Conservation (phyloP, 1,140 invertebrate genomes). For the Orchestia grillus region DNA sequence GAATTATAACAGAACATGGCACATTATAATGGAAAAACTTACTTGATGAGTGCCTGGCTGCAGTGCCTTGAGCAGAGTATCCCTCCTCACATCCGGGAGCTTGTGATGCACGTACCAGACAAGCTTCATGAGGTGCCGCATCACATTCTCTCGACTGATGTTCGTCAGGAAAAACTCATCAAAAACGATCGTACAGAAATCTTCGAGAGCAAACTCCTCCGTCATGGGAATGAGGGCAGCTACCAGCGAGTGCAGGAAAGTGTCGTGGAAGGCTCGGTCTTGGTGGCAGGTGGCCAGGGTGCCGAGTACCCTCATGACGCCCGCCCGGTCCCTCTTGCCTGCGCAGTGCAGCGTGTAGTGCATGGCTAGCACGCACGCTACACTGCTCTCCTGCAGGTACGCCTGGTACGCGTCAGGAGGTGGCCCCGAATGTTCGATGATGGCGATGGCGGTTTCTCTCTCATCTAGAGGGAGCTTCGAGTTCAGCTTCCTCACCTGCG, state of each 20-base stretch:
- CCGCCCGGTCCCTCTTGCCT: constrained; percentile 84
- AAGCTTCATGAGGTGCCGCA: constrained; percentile 91
- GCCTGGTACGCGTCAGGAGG: constrained; percentile 93
- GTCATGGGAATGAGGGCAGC: constrained; percentile 87
- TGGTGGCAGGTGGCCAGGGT: constrained; percentile 91
- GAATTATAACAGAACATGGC: no score
- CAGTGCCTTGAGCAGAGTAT: constrained; percentile 87
- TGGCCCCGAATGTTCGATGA: constrained; percentile 93
- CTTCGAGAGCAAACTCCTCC: constrained; percentile 93
- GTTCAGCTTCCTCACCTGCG: constrained; percentile 78
- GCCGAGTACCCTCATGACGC: constrained; percentile 87
- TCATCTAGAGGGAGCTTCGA: constrained; percentile 93
- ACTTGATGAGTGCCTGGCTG: constrained; percentile 77
- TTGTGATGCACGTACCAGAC: constrained; percentile 93
- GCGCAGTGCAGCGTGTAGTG: constrained; percentile 93
- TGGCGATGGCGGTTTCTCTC: constrained; percentile 89
- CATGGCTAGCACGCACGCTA: constrained; percentile 93
- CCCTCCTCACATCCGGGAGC: constrained; percentile 83
- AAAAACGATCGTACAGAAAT: constrained; percentile 95
- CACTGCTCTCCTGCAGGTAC: constrained; percentile 89
- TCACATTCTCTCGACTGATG: constrained; percentile 89
- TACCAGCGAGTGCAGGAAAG: constrained; percentile 89
- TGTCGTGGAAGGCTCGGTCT: constrained; percentile 93
- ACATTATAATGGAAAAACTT: constrained; percentile 51
- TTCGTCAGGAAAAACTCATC: constrained; percentile 96